These are phyloP conservation scores for Caenorhabditis sp. DNA, from an alignment of 2,888 invertebrate genomes.

Conservation along the genomic window DNA sequence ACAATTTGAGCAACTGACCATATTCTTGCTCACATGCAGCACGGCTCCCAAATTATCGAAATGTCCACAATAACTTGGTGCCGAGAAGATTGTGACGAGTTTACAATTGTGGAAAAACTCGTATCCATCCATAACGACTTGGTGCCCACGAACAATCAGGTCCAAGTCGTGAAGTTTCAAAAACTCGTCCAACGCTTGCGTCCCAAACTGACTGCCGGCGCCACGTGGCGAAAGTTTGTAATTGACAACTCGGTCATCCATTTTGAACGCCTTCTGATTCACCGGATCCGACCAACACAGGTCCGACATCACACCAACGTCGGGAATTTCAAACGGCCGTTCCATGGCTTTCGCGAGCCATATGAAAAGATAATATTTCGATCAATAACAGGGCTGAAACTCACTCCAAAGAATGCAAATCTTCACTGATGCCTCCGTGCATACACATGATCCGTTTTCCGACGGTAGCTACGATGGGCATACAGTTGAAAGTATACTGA, in stretches of 20 bases:
- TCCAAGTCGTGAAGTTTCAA: constrained; percentile 72
- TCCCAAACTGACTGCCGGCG: constrained; percentile 75
- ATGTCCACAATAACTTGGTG: constrained; percentile 72
- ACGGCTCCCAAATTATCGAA: constrained; percentile 77
- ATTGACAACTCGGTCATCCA: too few relatives aligned
- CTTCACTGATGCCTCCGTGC: constrained; percentile 87
- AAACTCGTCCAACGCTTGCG: constrained; percentile 71
- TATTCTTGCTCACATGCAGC: constrained; percentile 75
- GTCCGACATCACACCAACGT: constrained; percentile 85
- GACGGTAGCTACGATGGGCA: constrained; percentile 97
- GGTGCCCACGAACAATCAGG: constrained; percentile 78
- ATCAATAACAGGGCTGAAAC: constrained; percentile 83
- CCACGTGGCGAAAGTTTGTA: constrained; percentile 73
- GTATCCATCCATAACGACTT: constrained; percentile 86
- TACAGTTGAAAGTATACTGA: constrained; percentile 90
- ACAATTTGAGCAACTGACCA: constrained; percentile 39
- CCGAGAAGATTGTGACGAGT: constrained; percentile 73
- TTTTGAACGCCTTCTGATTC: constrained; percentile 28
- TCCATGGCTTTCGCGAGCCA: constrained; percentile 85
- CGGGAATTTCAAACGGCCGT: constrained; percentile 86
- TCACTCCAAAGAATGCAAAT: constrained; percentile 87
- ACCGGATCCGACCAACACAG: constrained; percentile 83
- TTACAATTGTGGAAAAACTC: constrained; percentile 85
- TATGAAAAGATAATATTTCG: constrained; percentile 5
- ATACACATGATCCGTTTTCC: constrained; percentile 89